Conservation (phyloP, 92 coral and sea anemone genomes). For the Palythoa caribaeorum region DNA sequence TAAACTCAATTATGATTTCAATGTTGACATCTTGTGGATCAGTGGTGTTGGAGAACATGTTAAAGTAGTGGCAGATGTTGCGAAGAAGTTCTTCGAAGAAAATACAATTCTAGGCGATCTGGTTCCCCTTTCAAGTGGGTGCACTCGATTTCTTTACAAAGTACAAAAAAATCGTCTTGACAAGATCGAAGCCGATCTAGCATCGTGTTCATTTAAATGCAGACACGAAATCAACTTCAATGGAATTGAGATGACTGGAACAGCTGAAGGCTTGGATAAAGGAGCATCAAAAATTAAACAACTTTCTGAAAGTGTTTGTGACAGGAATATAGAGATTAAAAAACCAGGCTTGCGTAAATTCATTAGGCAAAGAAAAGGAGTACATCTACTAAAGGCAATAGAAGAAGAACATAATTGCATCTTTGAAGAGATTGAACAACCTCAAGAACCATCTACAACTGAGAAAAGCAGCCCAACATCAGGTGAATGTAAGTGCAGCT, state of each 20-base stretch:
- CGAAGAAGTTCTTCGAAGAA: neutral
- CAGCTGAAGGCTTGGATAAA: constrained; percentile 1
- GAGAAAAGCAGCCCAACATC: neutral
- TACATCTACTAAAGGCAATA: constrained; percentile 29
- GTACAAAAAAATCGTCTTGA: neutral
- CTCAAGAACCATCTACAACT: neutral
- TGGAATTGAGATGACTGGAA: constrained; percentile 18
- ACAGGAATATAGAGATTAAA: constrained; percentile 36
- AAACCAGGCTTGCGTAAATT: constrained; percentile 56
- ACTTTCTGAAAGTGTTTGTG: constrained; percentile 17
- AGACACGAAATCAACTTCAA: constrained; percentile 19
- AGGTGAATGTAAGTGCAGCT: constrained; percentile 30
- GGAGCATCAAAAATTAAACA: neutral
- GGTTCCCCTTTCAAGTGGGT: constrained; percentile 11
- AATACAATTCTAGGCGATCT: constrained; percentile 8
- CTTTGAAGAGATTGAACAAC: constrained; percentile 29
- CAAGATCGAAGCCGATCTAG: constrained; percentile 7
- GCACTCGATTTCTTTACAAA: constrained; percentile 26
- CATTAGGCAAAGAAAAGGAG: constrained; percentile 43
- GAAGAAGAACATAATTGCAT: constrained; percentile 58
- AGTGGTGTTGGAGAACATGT: constrained; percentile 3
- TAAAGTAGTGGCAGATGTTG: neutral
- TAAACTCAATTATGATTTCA: neutral
- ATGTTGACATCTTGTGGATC: neutral
- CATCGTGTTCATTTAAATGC: neutral